phyloP scores from a whole-genome alignment of 2,113 vertebrate species.

The Mastomys natalensis region DNA sequence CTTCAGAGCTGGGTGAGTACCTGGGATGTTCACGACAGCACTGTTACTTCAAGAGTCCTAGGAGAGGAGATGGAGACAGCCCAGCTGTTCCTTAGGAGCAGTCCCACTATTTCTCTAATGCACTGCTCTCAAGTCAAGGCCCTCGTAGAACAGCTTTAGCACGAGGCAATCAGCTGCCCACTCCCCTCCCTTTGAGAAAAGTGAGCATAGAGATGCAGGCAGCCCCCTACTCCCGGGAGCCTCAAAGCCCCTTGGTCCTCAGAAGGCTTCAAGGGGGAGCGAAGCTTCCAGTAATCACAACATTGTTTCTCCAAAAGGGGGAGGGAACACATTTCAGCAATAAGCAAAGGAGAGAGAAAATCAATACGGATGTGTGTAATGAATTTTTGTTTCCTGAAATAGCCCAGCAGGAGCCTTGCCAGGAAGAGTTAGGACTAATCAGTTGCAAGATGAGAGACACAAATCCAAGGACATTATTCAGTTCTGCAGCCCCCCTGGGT shows the following conservation, averaged over 20 bases:
- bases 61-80: not conserved
- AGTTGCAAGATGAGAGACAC: constrained; percentile 72
- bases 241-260: not conserved
- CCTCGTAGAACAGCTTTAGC: not conserved
- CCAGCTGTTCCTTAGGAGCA: not conserved
- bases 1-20: not conserved
- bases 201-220: not conserved
- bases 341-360: constrained; percentile 78
- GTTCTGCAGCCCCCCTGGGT: constrained; percentile 19
- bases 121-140: not conserved
- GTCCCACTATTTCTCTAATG: not conserved
- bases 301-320: constrained; percentile 50
- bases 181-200: not conserved
- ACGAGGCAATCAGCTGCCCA: not conserved
- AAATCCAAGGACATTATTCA: constrained; percentile 68
- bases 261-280: not conserved
- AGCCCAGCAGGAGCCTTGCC: constrained; percentile 78
- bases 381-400: constrained; percentile 84
- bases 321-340: constrained; percentile 62
- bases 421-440: constrained; percentile 77
- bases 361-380: constrained; percentile 80
- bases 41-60: not conserved
- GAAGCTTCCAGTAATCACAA: constrained; percentile 77
- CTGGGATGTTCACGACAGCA: not conserved
- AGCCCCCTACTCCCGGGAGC: not conserved